Conservation (phyloP, 2,113 vertebrate genomes). For the Girardinichthys multiradiatus region DNA sequence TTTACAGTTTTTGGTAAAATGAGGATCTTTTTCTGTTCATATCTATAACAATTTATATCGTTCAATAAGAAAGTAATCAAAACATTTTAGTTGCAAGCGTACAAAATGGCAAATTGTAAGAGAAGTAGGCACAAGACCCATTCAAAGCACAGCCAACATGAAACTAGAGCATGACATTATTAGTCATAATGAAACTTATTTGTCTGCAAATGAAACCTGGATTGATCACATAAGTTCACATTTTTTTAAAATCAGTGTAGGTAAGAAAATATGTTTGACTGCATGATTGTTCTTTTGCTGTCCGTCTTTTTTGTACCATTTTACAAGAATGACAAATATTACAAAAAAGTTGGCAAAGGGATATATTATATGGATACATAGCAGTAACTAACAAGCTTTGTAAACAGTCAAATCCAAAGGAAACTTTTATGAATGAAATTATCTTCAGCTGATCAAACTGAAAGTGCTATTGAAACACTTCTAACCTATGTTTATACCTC, state of each 20-base stretch:
- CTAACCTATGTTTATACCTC: neutral
- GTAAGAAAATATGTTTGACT: neutral
- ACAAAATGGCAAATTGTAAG: neutral
- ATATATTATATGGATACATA: no score
- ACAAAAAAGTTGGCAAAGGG: no score
- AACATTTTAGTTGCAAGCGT: neutral
- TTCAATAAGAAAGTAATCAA: neutral
- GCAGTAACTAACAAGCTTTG: no score
- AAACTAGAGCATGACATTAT: neutral
- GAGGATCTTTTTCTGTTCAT: neutral
- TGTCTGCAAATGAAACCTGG: neutral
- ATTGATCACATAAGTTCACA: neutral
- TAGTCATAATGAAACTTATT: neutral
- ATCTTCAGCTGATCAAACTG: neutral
- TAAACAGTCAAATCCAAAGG: neutral
- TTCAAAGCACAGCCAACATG: neutral
- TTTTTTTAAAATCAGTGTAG: neutral
- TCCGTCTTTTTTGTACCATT: neutral
- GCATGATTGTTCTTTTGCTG: neutral
- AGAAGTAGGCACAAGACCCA: neutral
- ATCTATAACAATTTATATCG: neutral
- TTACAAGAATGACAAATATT: neutral
- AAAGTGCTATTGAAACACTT: neutral
- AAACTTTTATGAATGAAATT: slow-evolving; percentile 11
- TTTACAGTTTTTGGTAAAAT: neutral